Evolutionary conservation across 2,797 vertebrate species (phyloP).

Genomic region (Coranthus polyacanthus): DNA sequence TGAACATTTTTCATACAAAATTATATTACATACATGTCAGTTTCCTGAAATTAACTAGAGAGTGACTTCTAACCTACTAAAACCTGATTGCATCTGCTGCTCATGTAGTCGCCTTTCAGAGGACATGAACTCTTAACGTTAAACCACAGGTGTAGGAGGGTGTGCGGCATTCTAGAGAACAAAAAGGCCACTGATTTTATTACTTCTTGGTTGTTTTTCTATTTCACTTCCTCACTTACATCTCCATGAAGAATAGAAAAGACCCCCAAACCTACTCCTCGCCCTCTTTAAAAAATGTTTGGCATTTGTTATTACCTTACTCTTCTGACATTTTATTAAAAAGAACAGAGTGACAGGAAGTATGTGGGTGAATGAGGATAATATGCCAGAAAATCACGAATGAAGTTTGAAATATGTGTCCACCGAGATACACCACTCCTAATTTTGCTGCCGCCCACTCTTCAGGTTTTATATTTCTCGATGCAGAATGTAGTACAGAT

Average conservation of each 20-base stretch:
- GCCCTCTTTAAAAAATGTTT: no score
- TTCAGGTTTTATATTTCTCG: not conserved
- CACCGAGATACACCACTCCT: conserved; percentile 38
- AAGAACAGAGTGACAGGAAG: conserved; percentile 34
- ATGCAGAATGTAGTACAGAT: no score
- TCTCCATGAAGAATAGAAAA: not conserved
- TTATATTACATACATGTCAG: not conserved
- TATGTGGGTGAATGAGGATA: conserved; percentile 22
- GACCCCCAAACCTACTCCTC: no score
- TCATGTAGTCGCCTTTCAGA: conserved; percentile 42
- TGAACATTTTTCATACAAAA: not conserved
- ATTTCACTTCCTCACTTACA: not conserved
- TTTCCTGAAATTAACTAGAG: not conserved
- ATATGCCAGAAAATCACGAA: conserved; percentile 35
- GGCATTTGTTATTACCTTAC: not conserved
- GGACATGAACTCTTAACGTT: conserved; percentile 50
- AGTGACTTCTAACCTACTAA: conserved; percentile 24
- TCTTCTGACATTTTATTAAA: conserved; percentile 34
- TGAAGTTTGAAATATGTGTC: conserved; percentile 51
- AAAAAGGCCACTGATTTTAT: conserved; percentile 20
- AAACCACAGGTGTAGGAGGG: conserved; percentile 40
- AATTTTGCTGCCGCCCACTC: conserved; percentile 26
- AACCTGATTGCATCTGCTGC: conserved; percentile 33
- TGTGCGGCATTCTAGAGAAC: conserved; percentile 5
- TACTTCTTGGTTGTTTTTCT: conserved; percentile 2